These are phyloP conservation scores for Tragopan temminckii DNA, from an alignment of 2,797 vertebrate species.

Conservation along the genomic window DNA sequence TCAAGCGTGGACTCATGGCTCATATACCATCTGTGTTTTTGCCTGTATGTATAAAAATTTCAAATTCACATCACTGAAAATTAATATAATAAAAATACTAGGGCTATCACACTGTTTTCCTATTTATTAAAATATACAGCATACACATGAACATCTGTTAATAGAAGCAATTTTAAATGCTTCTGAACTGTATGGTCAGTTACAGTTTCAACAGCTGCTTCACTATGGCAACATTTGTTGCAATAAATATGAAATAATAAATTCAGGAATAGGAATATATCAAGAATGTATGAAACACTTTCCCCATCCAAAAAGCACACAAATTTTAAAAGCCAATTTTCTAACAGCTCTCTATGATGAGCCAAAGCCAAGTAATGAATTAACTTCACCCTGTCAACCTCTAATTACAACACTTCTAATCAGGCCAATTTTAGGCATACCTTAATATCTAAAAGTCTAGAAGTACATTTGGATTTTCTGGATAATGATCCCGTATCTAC, in stretches of 20 bases:
- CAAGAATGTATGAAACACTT: not conserved
- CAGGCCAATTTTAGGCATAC: not conserved
- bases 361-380: not conserved
- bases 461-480: not conserved
- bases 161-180: not conserved
- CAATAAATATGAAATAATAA: constrained; percentile 8
- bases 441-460: not conserved
- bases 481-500: not conserved
- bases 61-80: not conserved
- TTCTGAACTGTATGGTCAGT: not conserved
- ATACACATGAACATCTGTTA: not conserved
- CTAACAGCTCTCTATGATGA: not conserved
- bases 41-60: not conserved
- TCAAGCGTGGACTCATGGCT: not conserved
- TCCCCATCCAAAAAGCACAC: not conserved
- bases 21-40: not conserved
- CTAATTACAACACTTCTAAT: not conserved
- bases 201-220: constrained; percentile 5
- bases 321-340: not conserved
- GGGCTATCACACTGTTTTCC: not conserved
- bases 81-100: not conserved
- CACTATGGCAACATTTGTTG: not conserved
- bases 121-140: constrained; percentile 5
- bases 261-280: not conserved
- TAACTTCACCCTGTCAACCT: not conserved